A percentile compares a stretch with the other conserved stretches of the same genome.
phyloP scores from a whole-genome alignment of 2,888 invertebrate species.

The Tetranychus truncatus region DNA sequence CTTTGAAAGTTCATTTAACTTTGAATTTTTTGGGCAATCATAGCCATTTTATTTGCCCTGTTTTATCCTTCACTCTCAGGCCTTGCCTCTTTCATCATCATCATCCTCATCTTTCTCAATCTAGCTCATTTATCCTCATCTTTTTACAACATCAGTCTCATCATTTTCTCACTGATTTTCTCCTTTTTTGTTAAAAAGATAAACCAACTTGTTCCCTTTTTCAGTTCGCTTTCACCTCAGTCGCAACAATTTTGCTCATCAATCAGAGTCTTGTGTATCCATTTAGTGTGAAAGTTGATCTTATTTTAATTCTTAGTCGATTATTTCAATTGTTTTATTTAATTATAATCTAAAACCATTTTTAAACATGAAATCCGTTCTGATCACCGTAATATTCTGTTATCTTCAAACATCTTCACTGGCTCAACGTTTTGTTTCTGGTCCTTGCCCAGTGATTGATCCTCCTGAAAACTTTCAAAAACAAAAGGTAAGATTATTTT shows the following conservation, averaged over 20 bases:
- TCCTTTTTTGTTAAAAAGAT: not conserved
- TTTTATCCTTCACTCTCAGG: not conserved
- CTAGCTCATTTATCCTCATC: too few relatives aligned
- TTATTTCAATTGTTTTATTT: not conserved
- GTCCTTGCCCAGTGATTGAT: constrained; percentile 20
- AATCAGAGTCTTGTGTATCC: not conserved
- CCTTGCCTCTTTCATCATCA: not conserved
- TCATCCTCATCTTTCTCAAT: not conserved
- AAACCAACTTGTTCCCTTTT: not conserved
- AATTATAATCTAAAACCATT: too few relatives aligned
- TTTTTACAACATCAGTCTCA: not conserved
- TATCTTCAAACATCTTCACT: not conserved
- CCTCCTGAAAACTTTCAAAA: constrained; percentile 22
- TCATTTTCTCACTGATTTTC: not conserved
- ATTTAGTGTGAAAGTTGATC: not conserved
- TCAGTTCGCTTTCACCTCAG: not conserved
- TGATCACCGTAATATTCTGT: not conserved
- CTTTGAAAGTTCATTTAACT: not conserved
- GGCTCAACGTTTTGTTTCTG: constrained; percentile 21
- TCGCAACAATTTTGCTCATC: not conserved
- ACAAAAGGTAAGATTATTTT: constrained; percentile 14
- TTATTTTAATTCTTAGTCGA: too few relatives aligned
- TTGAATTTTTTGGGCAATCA: not conserved
- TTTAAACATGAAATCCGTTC: not conserved
- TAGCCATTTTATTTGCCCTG: not conserved